A percentile compares a stretch with the other conserved stretches of the same genome.
Evolutionary conservation across 2,797 vertebrate species (phyloP).

Genomic region (Alectoris magna): DNA sequence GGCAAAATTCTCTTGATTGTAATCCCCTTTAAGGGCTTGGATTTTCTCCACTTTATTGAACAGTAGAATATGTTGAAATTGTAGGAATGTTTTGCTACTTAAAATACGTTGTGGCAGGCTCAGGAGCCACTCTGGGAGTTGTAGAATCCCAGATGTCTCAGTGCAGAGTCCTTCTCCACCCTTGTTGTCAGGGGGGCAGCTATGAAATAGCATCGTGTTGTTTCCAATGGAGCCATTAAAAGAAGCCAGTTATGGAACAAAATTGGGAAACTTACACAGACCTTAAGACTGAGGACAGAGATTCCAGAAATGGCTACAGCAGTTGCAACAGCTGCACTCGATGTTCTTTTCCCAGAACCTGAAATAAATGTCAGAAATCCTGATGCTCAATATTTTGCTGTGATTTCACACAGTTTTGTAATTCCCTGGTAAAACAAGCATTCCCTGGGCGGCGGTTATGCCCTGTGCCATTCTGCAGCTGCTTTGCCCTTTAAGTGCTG

Average conservation of each 20-base stretch:
- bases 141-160: neutral
- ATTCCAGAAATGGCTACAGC: constrained; percentile 38
- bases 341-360: constrained; percentile 33
- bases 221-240: neutral
- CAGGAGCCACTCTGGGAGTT: neutral
- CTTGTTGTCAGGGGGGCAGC: neutral
- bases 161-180: neutral
- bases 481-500: neutral
- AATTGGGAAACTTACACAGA: constrained; percentile 14
- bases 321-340: neutral
- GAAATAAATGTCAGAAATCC: constrained; percentile 46
- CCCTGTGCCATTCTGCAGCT: neutral
- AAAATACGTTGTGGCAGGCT: neutral
- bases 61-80: neutral
- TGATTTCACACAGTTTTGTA: neutral
- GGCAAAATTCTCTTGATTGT: neutral
- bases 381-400: neutral
- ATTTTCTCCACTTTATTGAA: neutral
- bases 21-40: neutral
- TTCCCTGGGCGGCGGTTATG: neutral
- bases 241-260: neutral
- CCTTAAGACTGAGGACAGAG: neutral
- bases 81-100: neutral
- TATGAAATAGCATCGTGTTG: neutral
- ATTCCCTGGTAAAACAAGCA: neutral